Conservation (phyloP, 2,888 invertebrate genomes). For the Rhagonycha fulva region DNA sequence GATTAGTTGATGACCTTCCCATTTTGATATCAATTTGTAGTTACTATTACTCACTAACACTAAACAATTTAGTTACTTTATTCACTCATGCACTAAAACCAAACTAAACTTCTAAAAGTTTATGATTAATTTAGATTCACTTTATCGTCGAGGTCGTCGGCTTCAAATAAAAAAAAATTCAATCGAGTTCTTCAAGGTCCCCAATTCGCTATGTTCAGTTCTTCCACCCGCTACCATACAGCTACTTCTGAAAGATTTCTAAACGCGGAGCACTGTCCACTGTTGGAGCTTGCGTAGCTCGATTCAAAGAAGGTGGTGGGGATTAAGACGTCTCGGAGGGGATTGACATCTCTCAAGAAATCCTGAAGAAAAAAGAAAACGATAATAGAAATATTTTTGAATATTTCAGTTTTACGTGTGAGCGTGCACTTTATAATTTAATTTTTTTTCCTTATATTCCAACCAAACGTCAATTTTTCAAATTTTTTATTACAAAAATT, state of each 20-base stretch:
- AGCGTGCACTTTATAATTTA: neutral
- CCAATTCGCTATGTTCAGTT: constrained; percentile 15
- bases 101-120: neutral
- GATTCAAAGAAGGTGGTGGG: constrained; percentile 45
- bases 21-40: constrained; percentile 7
- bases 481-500: neutral
- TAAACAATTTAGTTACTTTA: neutral
- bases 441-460: neutral
- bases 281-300: constrained; percentile 47
- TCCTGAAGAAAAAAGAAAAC: constrained; percentile 35
- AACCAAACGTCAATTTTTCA: neutral
- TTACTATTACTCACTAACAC: constrained; percentile 12
- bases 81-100: neutral
- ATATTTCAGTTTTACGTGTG: neutral
- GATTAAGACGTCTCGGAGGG: constrained; percentile 46
- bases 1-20: constrained; percentile 1
- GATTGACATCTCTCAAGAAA: constrained; percentile 43
- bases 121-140: neutral
- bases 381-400: constrained; percentile 10
- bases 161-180: neutral
- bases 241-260: constrained; percentile 20
- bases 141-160: neutral
- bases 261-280: constrained; percentile 23
- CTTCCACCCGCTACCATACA: constrained; percentile 10
- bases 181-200: neutral